These are phyloP conservation scores for Hoplodrina ambigua DNA, from an alignment of 2,888 invertebrate genomes.

Conservation along the genomic window DNA sequence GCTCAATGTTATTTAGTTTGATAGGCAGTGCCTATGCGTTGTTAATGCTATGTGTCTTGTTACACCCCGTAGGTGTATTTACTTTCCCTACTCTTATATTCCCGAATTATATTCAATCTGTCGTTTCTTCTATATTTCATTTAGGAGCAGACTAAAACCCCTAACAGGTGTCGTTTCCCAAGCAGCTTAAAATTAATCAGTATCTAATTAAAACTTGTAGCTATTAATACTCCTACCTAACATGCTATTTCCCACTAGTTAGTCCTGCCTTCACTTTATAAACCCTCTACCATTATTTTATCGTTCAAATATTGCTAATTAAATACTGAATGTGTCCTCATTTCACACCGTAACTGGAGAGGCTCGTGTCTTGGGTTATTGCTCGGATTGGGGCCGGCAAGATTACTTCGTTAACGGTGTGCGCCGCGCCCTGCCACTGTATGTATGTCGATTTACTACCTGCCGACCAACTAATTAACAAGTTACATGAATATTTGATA, in stretches of 20 bases:
- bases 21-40: too few relatives aligned
- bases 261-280: conserved; percentile 11
- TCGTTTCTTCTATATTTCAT: not conserved
- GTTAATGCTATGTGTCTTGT: too few relatives aligned
- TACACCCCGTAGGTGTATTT: not conserved
- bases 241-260: conserved; percentile 4
- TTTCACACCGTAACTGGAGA: conserved; percentile 56
- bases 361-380: conserved; percentile 56
- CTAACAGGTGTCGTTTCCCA: conserved; percentile 1
- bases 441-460: conserved; percentile 50
- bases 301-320: conserved; percentile 49
- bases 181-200: conserved; percentile 19
- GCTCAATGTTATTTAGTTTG: too few relatives aligned
- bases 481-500: conserved; percentile 48
- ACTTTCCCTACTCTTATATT: not conserved
- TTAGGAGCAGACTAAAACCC: not conserved
- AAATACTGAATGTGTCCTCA: conserved; percentile 49
- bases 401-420: conserved; percentile 70
- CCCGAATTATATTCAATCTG: too few relatives aligned
- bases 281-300: conserved; percentile 34
- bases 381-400: conserved; percentile 61
- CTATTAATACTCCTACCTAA: conserved; percentile 17
- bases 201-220: conserved; percentile 14
- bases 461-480: conserved; percentile 45
- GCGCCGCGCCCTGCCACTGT: conserved; percentile 59